Evolutionary conservation across 2,888 invertebrate genomes (phyloP), one percentile per base, ranked within the genome.

Genomic region (Apamea anceps): DNA sequence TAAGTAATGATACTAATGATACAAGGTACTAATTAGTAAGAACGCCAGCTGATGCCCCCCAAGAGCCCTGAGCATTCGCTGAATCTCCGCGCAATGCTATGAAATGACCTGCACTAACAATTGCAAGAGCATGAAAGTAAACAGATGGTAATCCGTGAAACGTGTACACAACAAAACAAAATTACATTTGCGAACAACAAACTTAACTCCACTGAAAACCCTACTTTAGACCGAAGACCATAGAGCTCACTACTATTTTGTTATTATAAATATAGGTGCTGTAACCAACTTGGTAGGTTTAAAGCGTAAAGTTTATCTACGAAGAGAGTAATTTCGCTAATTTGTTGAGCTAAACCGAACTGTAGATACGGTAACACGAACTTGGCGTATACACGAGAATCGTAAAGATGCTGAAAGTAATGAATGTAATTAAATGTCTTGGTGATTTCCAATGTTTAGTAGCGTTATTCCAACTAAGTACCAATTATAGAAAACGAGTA

Each of bases 111-210:
- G 80, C 86, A 87, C 88, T 83, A 89, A 91, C 87, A 91, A 88
- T 87, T 85, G 86, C 84, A 86, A 88, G 87, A 87, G 89, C 82
- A 90, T 86, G 89, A 90, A 87, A 85, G 90, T 86, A 90, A 90
- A 89, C 88, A 88, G 84, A 89, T 87, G 88, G 80, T 91, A 91
- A 92, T 92, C 90, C 89, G 85, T 84, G 81, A 91, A 91, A 87
- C 92, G 89, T 91, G 91, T 86, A 85, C 84, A 63, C 65, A 81
- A 82, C 80, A 63, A 77, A 67, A 82, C 85, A 78, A 85, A 79
- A 32, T 67, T 75, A 75, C 13, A 67, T 63, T 54, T 80, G 51
- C 78, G 7, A 63, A 45, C 28, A 70, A 70, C 62, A 25, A 80
- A 85, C 45, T 57, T 21, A 68, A 83, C 72, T 74, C 66, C 42